A percentile compares a stretch with the other conserved stretches of the same genome.
These are phyloP conservation scores for Reticulitermes speratus DNA, from an alignment of 1,140 invertebrate species.

Conservation along the genomic window DNA sequence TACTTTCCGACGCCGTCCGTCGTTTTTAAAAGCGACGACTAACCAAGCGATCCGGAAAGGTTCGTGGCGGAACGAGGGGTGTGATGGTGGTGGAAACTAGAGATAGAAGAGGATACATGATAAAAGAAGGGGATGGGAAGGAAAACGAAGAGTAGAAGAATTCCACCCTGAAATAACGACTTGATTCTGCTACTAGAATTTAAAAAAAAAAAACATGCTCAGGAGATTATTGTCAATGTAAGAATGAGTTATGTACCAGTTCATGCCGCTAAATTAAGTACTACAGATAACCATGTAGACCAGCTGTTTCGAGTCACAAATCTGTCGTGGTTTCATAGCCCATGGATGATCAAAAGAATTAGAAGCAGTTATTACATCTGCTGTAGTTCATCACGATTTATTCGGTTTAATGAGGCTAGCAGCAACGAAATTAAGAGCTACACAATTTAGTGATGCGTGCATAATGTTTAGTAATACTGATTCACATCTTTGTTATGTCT, in stretches of 20 bases:
- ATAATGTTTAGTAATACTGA: too few species aligned
- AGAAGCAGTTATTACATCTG: too few species aligned
- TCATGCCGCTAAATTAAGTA: too few species aligned
- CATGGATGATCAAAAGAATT: too few species aligned
- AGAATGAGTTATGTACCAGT: not conserved
- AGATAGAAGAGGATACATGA: not conserved
- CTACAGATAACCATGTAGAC: too few species aligned
- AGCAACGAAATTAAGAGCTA: too few species aligned
- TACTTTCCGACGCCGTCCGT: slow-evolving; percentile 32
- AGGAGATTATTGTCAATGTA: not conserved
- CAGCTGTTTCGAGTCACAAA: too few species aligned
- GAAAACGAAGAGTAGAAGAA: slow-evolving; percentile 23
- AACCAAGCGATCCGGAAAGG: slow-evolving; percentile 28
- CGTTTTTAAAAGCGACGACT: slow-evolving; percentile 32
- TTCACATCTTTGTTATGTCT: too few species aligned
- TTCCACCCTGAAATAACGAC: slow-evolving; percentile 29
- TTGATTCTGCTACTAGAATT: slow-evolving; percentile 25
- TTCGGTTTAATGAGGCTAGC: too few species aligned
- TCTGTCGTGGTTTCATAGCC: too few species aligned
- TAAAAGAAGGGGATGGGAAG: slow-evolving; percentile 3
- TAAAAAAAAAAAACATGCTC: not conserved
- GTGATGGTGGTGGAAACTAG: not conserved
- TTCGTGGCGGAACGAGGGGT: not conserved
- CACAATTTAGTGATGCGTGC: too few species aligned
- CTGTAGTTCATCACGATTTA: too few species aligned